Evolutionary conservation across 37 sponge, comb jelly and placozoan species (phyloP).

Genomic region (Ephydatia muelleri): DNA sequence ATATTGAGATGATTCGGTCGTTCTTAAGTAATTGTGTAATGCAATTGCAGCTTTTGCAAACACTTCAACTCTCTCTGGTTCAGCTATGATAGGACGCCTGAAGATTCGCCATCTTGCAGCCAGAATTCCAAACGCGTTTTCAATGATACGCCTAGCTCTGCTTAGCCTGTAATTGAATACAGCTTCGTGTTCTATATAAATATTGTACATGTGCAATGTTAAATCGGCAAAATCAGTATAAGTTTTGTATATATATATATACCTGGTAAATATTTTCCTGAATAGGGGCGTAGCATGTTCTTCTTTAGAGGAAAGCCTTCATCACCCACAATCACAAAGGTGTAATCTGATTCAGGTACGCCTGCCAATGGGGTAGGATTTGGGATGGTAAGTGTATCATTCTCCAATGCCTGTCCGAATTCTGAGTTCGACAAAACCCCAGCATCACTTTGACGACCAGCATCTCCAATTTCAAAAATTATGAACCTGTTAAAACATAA

Average conservation of each 20-base stretch:
- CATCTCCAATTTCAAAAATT: conserved; percentile 47
- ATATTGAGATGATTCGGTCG: conserved; percentile 16
- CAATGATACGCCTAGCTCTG: conserved; percentile 42
- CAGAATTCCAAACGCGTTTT: conserved; percentile 51
- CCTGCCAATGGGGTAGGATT: conserved; percentile 16
- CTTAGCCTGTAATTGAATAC: conserved; percentile 30
- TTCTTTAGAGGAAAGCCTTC: conserved; percentile 41
- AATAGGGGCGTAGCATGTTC: conserved; percentile 40
- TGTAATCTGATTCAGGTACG: neutral
- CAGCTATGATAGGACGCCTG: neutral
- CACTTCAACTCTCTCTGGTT: conserved; percentile 5
- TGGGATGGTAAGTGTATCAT: conserved; percentile 25
- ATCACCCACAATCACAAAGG: conserved; percentile 29
- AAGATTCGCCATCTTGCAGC: conserved; percentile 35
- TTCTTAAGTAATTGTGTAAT: conserved; percentile 13
- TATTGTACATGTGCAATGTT: neutral
- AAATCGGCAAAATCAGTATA: neutral
- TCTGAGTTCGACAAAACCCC: conserved; percentile 44
- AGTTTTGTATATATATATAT: neutral
- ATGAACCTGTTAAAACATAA: conserved; percentile 25
- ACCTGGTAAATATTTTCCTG: conserved; percentile 28
- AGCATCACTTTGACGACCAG: conserved; percentile 54
- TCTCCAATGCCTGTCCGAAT: conserved; percentile 41
- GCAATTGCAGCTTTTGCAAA: conserved; percentile 9
- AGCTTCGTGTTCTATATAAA: conserved; percentile 7